Evolutionary conservation across 2,797 vertebrate genomes (phyloP).

Genomic region (Lateolabrax maculatus): DNA sequence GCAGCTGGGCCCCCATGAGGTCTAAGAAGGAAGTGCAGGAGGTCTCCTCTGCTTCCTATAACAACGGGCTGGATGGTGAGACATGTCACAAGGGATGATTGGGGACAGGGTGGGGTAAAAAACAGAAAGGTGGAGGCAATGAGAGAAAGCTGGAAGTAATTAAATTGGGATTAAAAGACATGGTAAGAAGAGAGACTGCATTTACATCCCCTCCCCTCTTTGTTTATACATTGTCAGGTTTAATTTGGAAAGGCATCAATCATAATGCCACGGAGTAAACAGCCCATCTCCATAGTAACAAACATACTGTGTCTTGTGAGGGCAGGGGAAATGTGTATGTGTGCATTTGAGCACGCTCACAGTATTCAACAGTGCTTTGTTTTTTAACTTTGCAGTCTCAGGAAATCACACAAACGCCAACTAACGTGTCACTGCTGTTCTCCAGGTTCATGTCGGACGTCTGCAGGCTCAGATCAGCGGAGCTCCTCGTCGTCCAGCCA

Average conservation of each 20-base stretch:
- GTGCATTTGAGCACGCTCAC: neutral
- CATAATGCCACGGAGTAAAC: conserved; percentile 32
- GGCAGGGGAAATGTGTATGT: neutral
- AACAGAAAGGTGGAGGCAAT: neutral
- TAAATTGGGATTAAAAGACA: conserved; percentile 28
- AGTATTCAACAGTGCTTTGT: neutral
- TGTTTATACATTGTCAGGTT: conserved; percentile 59
- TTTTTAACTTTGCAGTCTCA: neutral
- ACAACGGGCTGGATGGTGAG: conserved; percentile 94
- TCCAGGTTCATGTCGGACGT: conserved; percentile 88
- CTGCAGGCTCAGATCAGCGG: conserved; percentile 87
- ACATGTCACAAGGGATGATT: neutral
- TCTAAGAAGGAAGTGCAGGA: conserved; percentile 97
- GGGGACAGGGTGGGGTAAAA: neutral
- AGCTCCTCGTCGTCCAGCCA: conserved; percentile 84
- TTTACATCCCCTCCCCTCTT: conserved; percentile 28
- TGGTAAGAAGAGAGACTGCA: conserved; percentile 4
- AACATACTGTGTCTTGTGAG: conserved; percentile 16
- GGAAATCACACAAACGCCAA: neutral
- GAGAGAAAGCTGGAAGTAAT: conserved; percentile 24
- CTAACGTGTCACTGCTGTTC: neutral
- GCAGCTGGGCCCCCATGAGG: conserved; percentile 98
- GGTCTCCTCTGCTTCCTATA: conserved; percentile 85
- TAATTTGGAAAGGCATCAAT: conserved; percentile 52
- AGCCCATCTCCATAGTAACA: conserved; percentile 65